Evolutionary conservation across 2,888 invertebrate species (phyloP), one percentile per base, ranked within the genome.

Genomic region (Apotomis turbidana): DNA sequence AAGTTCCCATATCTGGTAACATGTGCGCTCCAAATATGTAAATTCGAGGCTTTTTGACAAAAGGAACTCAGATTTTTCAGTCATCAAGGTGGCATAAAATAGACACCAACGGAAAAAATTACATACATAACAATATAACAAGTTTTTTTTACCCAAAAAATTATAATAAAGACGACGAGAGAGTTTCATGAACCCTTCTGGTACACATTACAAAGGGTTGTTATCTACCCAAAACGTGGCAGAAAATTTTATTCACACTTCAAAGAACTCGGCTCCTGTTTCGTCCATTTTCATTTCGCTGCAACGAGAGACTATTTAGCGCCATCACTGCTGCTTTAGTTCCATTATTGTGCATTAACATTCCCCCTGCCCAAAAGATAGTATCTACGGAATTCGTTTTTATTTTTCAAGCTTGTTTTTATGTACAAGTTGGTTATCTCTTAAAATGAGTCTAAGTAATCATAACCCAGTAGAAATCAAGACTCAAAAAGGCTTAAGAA

Each of bases 181-280:
- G 12, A 54, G 41, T 68, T 61, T 41, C 46, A 58, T 52, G 52
- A 41, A 63, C 46, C 63, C 63, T 72, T 71, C 59, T 46, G 62
- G 38, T 44, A 63, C 15, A 13, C 36, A 68, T 46, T 61, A 68
- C 62, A 68, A 72, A 72, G 68, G 72, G 72, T 15, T 38, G 66
- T 27, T 54, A 15, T 13, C 57, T 67, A 13, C 52, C 72, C 52
- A 72, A 71, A 68, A 49, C 57, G 59, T 36, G 54, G 15, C 58
- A 46, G 68, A 58, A 58, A 63, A 38, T 59, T 71, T 59, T 68
- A 72, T 68, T 72, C 59, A 27, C 58, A 68, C 68, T 68, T 72
- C 68, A 72, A 72, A 72, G 63, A 68, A 68, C 52, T 63, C 13
- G 54, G 63, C 12, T 54, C 68, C 54, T 46, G 58, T 59, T 54